Evolutionary conservation across 2,888 invertebrate species (phyloP).

Genomic region (Apotomis turbidana): DNA sequence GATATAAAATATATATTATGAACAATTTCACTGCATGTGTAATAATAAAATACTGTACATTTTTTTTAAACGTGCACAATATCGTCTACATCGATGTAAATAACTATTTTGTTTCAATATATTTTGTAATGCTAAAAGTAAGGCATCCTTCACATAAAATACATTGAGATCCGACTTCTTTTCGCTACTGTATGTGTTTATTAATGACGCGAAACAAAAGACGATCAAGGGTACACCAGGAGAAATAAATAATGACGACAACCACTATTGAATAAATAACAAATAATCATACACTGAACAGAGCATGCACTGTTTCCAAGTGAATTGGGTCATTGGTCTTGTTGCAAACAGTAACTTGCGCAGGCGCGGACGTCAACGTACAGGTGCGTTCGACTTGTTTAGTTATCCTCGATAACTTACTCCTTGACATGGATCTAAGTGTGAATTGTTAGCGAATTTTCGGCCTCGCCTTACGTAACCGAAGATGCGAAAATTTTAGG

Average conservation of each 20-base stretch:
- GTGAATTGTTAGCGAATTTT: constrained; percentile 46
- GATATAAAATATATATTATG: no score
- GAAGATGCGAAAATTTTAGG: neutral
- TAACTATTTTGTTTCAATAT: no score
- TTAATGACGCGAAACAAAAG: neutral
- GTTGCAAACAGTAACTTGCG: constrained; percentile 47
- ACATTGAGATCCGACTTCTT: no score
- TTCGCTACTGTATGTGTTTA: no score
- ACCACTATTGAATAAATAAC: constrained; percentile 16
- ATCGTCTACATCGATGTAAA: no score
- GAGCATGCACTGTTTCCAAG: constrained; percentile 43
- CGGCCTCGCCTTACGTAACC: constrained; percentile 33
- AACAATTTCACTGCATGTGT: no score
- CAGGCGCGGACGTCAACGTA: constrained; percentile 52
- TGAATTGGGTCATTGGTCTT: constrained; percentile 55
- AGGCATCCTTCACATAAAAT: no score
- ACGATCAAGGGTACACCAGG: constrained; percentile 1
- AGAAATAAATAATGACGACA: constrained; percentile 18
- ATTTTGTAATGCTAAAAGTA: no score
- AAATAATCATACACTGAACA: constrained; percentile 25
- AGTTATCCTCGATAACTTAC: constrained; percentile 63
- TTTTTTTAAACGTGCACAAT: no score
- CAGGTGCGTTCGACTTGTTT: constrained; percentile 59
- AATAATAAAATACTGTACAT: no score
- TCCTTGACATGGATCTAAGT: constrained; percentile 64